phyloP scores from a whole-genome alignment of 2,797 vertebrate species.

The Ispidina picta region DNA sequence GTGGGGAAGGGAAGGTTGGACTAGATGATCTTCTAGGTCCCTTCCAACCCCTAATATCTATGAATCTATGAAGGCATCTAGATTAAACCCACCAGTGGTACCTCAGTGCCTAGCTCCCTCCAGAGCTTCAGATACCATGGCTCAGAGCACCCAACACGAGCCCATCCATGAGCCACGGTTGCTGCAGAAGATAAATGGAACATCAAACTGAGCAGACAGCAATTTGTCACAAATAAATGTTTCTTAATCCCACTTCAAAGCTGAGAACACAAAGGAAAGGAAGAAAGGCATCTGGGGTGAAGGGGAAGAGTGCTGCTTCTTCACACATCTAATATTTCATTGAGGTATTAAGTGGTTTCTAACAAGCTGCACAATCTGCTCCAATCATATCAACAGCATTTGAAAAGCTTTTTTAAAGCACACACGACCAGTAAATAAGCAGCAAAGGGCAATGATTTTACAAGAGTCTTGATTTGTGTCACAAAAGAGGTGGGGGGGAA shows the following conservation, averaged over 20 bases:
- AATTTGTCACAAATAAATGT: not conserved
- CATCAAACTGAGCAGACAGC: not conserved
- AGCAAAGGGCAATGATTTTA: not conserved
- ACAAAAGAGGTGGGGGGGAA: not conserved
- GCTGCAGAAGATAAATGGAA: not conserved
- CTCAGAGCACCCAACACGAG: not conserved
- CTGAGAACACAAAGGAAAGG: not conserved
- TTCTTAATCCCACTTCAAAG: not conserved
- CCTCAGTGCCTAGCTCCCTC: accelerated
- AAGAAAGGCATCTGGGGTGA: not conserved
- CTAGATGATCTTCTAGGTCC: too few species aligned
- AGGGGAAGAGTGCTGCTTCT: not conserved
- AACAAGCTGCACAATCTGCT: not conserved
- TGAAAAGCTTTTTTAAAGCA: not conserved
- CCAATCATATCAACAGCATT: not conserved
- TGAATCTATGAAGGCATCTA: too few species aligned
- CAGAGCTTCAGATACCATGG: accelerated
- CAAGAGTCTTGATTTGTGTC: not conserved
- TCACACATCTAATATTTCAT: not conserved
- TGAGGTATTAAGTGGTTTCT: not conserved
- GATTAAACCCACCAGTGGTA: not conserved
- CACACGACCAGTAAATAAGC: not conserved
- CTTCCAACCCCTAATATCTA: too few species aligned
- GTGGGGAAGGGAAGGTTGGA: accelerated
- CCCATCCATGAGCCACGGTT: not conserved